Conservation (phyloP, 2,113 vertebrate genomes). For the Prionailurus bengalensis region DNA sequence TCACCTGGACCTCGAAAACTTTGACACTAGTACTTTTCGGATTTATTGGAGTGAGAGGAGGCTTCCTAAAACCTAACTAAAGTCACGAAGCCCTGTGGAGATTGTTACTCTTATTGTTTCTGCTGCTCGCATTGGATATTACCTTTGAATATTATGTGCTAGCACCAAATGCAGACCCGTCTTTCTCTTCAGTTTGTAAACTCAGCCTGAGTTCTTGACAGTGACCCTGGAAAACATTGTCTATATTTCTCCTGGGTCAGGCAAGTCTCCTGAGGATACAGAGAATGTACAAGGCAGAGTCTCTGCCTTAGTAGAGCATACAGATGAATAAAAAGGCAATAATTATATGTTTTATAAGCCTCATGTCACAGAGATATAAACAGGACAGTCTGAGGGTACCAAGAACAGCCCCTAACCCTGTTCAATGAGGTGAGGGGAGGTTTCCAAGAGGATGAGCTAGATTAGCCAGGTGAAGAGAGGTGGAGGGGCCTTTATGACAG, state of each 20-base stretch:
- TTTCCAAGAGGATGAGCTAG: not conserved
- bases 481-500: not conserved
- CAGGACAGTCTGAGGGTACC: not conserved
- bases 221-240: not conserved
- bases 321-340: not conserved
- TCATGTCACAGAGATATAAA: not conserved
- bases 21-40: not conserved
- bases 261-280: not conserved
- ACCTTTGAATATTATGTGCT: not conserved
- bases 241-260: not conserved
- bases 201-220: not conserved
- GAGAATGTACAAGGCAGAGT: not conserved
- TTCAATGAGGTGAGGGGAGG: not conserved
- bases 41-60: not conserved
- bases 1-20: not conserved
- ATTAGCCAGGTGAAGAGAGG: not conserved
- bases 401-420: not conserved
- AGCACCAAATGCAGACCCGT: not conserved
- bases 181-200: not conserved
- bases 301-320: not conserved
- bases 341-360: not conserved
- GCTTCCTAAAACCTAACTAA: not conserved
- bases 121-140: not conserved
- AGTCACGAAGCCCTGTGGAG: not conserved
- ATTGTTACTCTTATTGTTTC: not conserved